Percentiles rank a stretch among this genome's conserved stretches.
phyloP scores from a whole-genome alignment of 2,888 invertebrate genomes.

The Drosophila flavopinicola region DNA sequence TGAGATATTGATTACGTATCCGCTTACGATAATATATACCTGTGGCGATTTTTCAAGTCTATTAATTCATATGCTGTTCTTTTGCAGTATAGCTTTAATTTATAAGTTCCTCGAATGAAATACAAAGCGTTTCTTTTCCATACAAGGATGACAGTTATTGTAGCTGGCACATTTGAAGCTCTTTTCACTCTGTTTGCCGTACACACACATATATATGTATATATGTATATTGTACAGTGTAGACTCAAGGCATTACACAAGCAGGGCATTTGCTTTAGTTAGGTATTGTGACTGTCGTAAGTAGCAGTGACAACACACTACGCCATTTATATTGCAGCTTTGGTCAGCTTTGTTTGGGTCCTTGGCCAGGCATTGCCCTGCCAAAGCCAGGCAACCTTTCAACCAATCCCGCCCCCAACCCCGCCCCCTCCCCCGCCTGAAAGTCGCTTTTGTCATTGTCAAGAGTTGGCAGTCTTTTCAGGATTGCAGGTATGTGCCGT shows the following conservation, averaged over 20 bases:
- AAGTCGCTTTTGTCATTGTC: slow-evolving; percentile 56
- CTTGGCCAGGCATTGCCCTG: slow-evolving; percentile 6
- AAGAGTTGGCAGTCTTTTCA: slow-evolving; percentile 54
- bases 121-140: slow-evolving; percentile 6
- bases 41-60: too few species aligned
- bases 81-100: too few species aligned
- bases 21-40: too few species aligned
- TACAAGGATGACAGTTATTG: background rate
- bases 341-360: slow-evolving; percentile 50
- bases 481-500: slow-evolving; percentile 50
- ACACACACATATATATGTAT: too few species aligned
- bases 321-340: slow-evolving; percentile 53
- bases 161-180: background rate
- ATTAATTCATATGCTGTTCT: background rate
- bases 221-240: background rate
- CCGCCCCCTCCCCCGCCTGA: slow-evolving; percentile 1
- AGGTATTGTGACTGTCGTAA: slow-evolving; percentile 20
- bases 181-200: background rate
- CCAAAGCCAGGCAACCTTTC: slow-evolving; percentile 14
- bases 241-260: slow-evolving; percentile 15
- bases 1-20: too few species aligned
- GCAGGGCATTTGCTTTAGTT: slow-evolving; percentile 19
- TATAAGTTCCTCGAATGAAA: background rate
- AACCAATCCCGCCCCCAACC: background rate
- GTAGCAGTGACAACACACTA: slow-evolving; percentile 31